phyloP scores from a whole-genome alignment of 2,797 vertebrate genomes.

The Synaphobranchus kaupii region DNA sequence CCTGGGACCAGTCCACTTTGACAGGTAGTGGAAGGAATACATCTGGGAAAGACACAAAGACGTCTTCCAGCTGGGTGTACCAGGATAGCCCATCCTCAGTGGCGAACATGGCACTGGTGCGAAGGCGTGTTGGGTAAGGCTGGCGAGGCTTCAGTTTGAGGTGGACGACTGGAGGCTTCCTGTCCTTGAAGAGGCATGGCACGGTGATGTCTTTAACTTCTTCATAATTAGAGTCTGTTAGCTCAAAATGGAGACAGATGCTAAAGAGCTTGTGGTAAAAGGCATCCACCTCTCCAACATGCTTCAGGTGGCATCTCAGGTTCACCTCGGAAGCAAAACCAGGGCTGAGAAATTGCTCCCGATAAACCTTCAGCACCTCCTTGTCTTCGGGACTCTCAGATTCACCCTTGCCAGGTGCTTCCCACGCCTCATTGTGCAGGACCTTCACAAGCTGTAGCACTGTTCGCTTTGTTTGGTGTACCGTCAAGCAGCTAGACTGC shows the following conservation, averaged over 20 bases:
- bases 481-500: slow-evolving; percentile 68
- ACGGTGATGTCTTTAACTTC: slow-evolving; percentile 71
- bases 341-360: slow-evolving; percentile 59
- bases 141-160: slow-evolving; percentile 70
- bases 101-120: slow-evolving; percentile 73
- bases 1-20: slow-evolving; percentile 42
- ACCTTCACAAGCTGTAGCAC: slow-evolving; percentile 64
- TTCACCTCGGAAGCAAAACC: slow-evolving; percentile 62
- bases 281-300: slow-evolving; percentile 31
- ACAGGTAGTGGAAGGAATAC: slow-evolving; percentile 72
- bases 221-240: slow-evolving; percentile 68
- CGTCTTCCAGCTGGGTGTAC: slow-evolving; percentile 67
- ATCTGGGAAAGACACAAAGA: slow-evolving; percentile 74
- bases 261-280: slow-evolving; percentile 73
- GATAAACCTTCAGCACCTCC: slow-evolving; percentile 59
- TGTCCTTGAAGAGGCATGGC: slow-evolving; percentile 70
- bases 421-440: slow-evolving; percentile 19
- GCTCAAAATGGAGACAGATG: slow-evolving; percentile 76
- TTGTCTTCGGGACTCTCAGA: not conserved
- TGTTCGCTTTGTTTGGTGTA: slow-evolving; percentile 61
- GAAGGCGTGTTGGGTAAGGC: slow-evolving; percentile 72
- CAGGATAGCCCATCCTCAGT: slow-evolving; percentile 73
- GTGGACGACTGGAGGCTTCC: slow-evolving; percentile 57
- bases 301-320: slow-evolving; percentile 65
- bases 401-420: not conserved